Conservation (phyloP, 2,888 invertebrate species). For the Sarcophaga caerulescens region DNA sequence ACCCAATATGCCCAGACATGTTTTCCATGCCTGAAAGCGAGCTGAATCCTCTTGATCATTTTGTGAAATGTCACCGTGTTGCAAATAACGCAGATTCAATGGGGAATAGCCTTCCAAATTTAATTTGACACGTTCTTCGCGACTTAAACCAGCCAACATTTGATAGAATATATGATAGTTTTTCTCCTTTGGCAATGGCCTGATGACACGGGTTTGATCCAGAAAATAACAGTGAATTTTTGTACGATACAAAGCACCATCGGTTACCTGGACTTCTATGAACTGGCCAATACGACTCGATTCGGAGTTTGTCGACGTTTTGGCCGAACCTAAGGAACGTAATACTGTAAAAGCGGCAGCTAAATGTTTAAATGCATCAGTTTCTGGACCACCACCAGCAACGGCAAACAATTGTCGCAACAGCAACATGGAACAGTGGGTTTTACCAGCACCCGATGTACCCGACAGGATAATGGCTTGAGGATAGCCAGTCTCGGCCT, state of each 20-base stretch:
- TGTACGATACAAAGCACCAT: conserved; percentile 95
- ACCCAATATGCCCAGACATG: conserved; percentile 93
- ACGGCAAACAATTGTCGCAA: conserved; percentile 95
- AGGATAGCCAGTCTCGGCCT: conserved; percentile 96
- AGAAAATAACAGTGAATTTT: conserved; percentile 98
- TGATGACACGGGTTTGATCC: conserved; percentile 95
- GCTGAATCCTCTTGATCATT: conserved; percentile 88
- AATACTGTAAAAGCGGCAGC: conserved; percentile 97
- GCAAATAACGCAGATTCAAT: conserved; percentile 91
- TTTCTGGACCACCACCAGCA: conserved; percentile 96
- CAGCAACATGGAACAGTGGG: conserved; percentile 94
- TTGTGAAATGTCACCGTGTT: conserved; percentile 87
- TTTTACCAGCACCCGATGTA: conserved; percentile 96
- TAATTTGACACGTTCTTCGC: conserved; percentile 92
- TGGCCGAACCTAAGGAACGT: conserved; percentile 94
- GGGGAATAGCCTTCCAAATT: conserved; percentile 93
- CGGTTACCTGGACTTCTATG: conserved; percentile 97
- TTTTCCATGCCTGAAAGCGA: conserved; percentile 95
- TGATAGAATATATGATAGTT: conserved; percentile 99
- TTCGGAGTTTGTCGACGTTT: conserved; percentile 94
- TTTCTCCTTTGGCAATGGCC: conserved; percentile 92
- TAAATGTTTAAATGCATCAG: conserved; percentile 97
- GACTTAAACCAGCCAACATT: conserved; percentile 93
- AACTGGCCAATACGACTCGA: conserved; percentile 97
- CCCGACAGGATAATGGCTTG: conserved; percentile 96